Percentiles rank a stretch among this genome's conserved stretches.
Conservation (phyloP, 2,888 invertebrate genomes). For the Ophioninae sp. region DNA sequence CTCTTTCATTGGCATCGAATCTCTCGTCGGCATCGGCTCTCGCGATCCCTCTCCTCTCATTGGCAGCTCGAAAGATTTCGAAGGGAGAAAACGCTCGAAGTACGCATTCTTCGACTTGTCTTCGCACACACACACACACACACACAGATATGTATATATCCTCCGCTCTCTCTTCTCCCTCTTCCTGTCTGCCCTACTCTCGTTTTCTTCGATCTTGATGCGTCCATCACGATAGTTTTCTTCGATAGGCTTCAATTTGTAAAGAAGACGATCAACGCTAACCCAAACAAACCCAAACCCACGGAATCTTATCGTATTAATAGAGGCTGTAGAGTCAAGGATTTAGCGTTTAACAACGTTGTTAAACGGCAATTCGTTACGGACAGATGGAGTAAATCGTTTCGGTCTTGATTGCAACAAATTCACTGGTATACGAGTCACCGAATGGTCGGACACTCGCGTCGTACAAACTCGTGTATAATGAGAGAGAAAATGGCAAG, state of each 20-base stretch:
- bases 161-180: background rate
- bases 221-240: background rate
- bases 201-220: background rate
- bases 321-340: background rate
- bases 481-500: conserved; percentile 27
- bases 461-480: conserved; percentile 3
- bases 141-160: conserved; percentile 17
- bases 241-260: background rate
- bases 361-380: conserved; percentile 45
- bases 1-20: conserved; percentile 55
- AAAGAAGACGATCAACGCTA: background rate
- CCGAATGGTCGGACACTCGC: background rate
- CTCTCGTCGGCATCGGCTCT: conserved; percentile 29
- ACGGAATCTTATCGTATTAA: background rate
- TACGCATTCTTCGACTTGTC: conserved; percentile 54
- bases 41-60: conserved; percentile 39
- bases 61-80: conserved; percentile 43
- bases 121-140: conserved; percentile 32
- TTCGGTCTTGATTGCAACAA: conserved; percentile 25
- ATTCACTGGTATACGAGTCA: conserved; percentile 32
- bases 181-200: background rate
- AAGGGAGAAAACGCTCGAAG: conserved; percentile 29
- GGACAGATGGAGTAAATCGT: conserved; percentile 17
- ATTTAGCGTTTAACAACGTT: conserved; percentile 44
- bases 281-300: too few relatives aligned